Percentiles rank a stretch among this genome's conserved stretches.
Evolutionary conservation across 2,113 vertebrate species (phyloP).

Genomic region (Myrmecophaga tridactyla): DNA sequence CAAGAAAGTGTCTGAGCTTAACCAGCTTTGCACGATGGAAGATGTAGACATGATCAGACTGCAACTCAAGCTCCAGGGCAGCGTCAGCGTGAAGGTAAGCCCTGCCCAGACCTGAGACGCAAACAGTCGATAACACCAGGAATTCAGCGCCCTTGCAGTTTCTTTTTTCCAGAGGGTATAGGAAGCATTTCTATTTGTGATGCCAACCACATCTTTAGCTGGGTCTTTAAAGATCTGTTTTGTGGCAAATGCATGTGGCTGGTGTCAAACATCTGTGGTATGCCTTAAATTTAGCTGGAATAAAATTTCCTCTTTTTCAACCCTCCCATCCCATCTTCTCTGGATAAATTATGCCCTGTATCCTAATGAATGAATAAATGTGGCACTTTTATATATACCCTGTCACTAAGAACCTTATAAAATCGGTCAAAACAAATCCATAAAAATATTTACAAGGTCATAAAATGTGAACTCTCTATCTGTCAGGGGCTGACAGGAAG

Average conservation of each 20-base stretch:
- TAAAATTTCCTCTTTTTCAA: background rate
- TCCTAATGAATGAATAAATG: background rate
- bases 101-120: accelerated
- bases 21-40: constrained; percentile 94
- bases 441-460: background rate
- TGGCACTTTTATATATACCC: background rate
- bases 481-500: background rate
- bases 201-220: background rate
- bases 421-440: background rate
- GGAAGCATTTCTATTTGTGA: background rate
- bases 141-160: background rate
- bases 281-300: background rate
- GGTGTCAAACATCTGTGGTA: background rate
- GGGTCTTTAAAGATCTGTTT: background rate
- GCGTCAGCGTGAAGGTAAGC: constrained; percentile 93
- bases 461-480: background rate
- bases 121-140: accelerated
- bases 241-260: background rate
- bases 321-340: background rate
- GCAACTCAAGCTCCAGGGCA: constrained; percentile 98
- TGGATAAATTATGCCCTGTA: background rate
- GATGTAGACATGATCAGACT: constrained; percentile 99
- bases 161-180: background rate
- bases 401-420: background rate
- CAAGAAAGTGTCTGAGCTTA: constrained; percentile 96